A percentile compares a stretch with the other conserved stretches of the same genome.
These are phyloP conservation scores for Ditula angustiorana DNA, from an alignment of 2,888 invertebrate genomes.

Conservation along the genomic window DNA sequence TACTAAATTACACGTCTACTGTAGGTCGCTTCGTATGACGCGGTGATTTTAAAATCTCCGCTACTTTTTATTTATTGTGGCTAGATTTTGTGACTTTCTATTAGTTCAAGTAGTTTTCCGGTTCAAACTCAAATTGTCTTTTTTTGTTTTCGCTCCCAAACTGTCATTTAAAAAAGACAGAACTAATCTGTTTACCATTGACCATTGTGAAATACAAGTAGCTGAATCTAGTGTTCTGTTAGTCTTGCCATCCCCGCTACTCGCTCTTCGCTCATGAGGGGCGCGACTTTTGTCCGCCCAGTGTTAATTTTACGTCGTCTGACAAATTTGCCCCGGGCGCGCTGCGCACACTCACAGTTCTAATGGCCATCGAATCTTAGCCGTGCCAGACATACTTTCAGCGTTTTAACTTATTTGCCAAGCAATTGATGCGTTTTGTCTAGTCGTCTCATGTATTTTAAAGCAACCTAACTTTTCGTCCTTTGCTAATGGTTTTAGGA, in stretches of 20 bases:
- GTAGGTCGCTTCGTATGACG: too few relatives aligned
- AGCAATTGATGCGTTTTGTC: slow-evolving; percentile 16
- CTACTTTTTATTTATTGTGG: too few relatives aligned
- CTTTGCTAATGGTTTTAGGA: background rate
- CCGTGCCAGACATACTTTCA: slow-evolving; percentile 51
- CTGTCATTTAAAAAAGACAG: too few relatives aligned
- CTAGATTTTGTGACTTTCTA: too few relatives aligned
- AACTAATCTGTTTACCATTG: too few relatives aligned
- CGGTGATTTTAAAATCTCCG: too few relatives aligned
- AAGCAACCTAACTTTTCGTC: background rate
- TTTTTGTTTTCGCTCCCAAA: too few relatives aligned
- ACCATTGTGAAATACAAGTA: too few relatives aligned
- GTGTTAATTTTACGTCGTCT: slow-evolving; percentile 77
- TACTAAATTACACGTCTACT: too few relatives aligned
- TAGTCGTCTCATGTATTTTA: background rate
- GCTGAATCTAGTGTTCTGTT: background rate
- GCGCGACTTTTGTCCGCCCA: slow-evolving; percentile 71
- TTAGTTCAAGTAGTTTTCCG: too few relatives aligned
- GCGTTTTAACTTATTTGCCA: slow-evolving; percentile 48
- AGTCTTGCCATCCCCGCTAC: background rate
- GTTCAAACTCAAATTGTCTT: too few relatives aligned
- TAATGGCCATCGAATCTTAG: slow-evolving; percentile 32
- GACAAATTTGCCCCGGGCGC: slow-evolving; percentile 72
- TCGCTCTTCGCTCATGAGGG: background rate
- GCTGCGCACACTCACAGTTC: slow-evolving; percentile 46